Conservation (phyloP, 2,797 vertebrate species). For the Chromis chromis region DNA sequence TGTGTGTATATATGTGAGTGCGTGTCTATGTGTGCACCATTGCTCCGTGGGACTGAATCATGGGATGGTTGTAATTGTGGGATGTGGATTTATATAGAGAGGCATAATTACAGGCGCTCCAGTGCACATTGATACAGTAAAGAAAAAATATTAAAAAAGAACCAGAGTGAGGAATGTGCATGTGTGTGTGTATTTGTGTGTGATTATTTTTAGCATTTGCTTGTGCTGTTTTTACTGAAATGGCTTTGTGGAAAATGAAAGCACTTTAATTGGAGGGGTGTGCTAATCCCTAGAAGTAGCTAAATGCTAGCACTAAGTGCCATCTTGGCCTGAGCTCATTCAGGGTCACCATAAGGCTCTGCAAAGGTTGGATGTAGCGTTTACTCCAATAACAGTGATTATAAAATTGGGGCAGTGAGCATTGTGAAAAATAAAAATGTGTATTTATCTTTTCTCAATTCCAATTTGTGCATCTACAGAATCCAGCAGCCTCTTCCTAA, state of each 20-base stretch:
- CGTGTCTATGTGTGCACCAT: slow-evolving; percentile 12
- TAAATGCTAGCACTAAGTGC: slow-evolving; percentile 14
- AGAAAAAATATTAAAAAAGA: slow-evolving; percentile 46
- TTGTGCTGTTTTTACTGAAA: slow-evolving; percentile 70
- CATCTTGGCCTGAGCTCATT: neutral
- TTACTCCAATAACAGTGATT: slow-evolving; percentile 3
- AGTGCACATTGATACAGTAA: slow-evolving; percentile 60
- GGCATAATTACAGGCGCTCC: slow-evolving; percentile 78
- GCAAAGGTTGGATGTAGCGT: slow-evolving; percentile 5
- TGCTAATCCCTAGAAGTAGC: slow-evolving; percentile 49
- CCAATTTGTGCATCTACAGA: neutral
- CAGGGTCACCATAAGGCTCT: slow-evolving; percentile 20
- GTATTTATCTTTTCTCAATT: neutral
- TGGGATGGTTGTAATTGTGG: slow-evolving; percentile 78
- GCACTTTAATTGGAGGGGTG: slow-evolving; percentile 74
- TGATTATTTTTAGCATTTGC: slow-evolving; percentile 77
- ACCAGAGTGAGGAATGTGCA: neutral
- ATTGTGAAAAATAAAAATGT: no score
- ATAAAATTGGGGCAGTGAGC: neutral
- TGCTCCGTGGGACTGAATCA: slow-evolving; percentile 42
- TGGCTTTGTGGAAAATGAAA: slow-evolving; percentile 74
- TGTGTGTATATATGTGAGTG: slow-evolving; percentile 37
- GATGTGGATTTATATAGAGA: slow-evolving; percentile 79
- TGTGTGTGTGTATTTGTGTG: slow-evolving; percentile 26
- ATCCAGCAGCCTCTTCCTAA: slow-evolving; percentile 1